These are phyloP conservation scores for Smutsia temminckii DNA, from an alignment of 2,797 vertebrate species.

Conservation along the genomic window DNA sequence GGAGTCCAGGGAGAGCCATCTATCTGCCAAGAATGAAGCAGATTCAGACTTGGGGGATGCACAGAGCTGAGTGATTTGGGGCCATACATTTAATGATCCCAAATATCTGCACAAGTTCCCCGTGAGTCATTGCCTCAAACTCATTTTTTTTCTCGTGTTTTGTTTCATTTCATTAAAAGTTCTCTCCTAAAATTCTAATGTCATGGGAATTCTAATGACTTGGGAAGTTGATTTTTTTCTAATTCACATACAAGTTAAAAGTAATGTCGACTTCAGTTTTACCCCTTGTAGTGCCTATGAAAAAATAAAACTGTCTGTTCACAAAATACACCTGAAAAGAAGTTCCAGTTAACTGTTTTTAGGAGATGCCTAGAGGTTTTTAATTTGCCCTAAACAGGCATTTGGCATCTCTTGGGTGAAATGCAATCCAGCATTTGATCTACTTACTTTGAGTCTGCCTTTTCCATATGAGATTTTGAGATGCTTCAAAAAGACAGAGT, in stretches of 20 bases:
- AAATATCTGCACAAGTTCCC: background rate
- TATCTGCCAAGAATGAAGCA: accelerated
- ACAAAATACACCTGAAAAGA: background rate
- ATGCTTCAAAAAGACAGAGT: background rate
- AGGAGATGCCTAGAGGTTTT: background rate
- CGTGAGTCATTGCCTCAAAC: background rate
- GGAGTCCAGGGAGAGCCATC: background rate
- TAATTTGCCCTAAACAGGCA: background rate
- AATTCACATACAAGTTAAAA: constrained; percentile 8
- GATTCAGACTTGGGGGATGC: background rate
- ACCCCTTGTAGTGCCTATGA: background rate
- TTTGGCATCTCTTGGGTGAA: background rate
- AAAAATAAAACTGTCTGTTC: background rate
- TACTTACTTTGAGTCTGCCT: background rate
- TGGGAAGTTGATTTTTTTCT: background rate
- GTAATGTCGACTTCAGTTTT: background rate
- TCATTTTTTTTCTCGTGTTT: background rate
- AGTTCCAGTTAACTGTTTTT: background rate
- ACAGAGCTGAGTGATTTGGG: accelerated
- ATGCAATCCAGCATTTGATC: too few species aligned
- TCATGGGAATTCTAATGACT: background rate
- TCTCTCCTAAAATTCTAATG: background rate
- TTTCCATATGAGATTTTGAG: background rate
- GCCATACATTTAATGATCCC: background rate
- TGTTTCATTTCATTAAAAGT: background rate